These are phyloP conservation scores for Melinopterus prodromus DNA, from an alignment of 2,888 invertebrate species.

Conservation along the genomic window DNA sequence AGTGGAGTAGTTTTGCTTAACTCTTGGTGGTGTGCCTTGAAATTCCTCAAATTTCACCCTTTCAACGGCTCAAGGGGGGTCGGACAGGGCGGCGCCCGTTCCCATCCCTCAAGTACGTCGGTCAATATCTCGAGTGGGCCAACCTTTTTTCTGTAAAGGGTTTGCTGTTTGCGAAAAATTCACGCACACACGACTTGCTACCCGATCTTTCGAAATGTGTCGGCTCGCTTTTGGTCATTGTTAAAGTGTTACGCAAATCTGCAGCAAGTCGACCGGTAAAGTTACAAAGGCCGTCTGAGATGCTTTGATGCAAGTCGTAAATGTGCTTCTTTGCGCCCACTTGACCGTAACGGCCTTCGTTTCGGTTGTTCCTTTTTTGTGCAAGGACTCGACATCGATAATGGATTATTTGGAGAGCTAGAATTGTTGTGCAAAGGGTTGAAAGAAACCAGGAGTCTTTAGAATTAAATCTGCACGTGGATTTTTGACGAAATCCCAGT, in stretches of 20 bases:
- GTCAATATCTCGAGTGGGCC: slow-evolving; percentile 31
- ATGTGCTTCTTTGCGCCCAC: background rate
- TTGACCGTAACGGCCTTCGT: background rate
- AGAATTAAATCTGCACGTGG: background rate
- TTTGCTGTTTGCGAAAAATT: slow-evolving; percentile 32
- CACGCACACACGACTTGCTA: slow-evolving; percentile 33
- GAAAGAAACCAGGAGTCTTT: background rate
- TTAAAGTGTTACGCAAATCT: slow-evolving; percentile 29
- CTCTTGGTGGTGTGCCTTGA: background rate
- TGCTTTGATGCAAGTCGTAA: background rate
- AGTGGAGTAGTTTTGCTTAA: background rate
- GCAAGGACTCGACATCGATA: background rate
- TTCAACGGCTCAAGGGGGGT: slow-evolving; percentile 24
- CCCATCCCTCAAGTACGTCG: slow-evolving; percentile 26
- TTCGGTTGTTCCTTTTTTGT: background rate
- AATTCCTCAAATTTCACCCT: background rate
- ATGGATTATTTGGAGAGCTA: background rate
- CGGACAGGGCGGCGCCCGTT: slow-evolving; percentile 33
- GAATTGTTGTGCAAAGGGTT: background rate
- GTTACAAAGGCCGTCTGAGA: background rate
- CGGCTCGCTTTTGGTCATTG: slow-evolving; percentile 19
- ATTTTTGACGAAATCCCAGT: background rate
- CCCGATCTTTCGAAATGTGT: slow-evolving; percentile 26
- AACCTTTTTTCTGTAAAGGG: slow-evolving; percentile 27
- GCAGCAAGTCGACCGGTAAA: slow-evolving; percentile 12